Percentiles rank a stretch among this genome's conserved stretches.
Evolutionary conservation across 2,797 vertebrate genomes (phyloP).

Genomic region (Pangasius macronema): DNA sequence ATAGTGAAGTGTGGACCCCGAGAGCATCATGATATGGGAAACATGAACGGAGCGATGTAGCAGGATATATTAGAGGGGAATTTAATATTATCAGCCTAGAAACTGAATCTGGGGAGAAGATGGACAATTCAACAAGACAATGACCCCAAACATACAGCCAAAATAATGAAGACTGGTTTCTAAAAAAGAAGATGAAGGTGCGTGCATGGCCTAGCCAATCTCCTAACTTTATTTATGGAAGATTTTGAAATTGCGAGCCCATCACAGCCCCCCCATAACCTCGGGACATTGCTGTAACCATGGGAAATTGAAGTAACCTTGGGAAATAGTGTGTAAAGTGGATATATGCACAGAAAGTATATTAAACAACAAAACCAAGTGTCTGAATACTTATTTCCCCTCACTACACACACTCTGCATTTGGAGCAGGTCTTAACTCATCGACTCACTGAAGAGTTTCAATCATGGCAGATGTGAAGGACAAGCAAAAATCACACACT

Average conservation of each 20-base stretch:
- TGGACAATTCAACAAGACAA: background rate
- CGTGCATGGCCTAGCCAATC: background rate
- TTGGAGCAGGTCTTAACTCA: background rate
- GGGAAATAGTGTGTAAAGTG: background rate
- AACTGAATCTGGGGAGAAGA: background rate
- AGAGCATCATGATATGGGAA: background rate
- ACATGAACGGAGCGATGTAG: background rate
- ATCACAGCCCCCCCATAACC: background rate
- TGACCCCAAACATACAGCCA: background rate
- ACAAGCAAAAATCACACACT: background rate
- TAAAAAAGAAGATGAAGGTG: background rate
- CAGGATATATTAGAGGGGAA: background rate
- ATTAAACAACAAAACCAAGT: background rate
- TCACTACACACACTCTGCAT: background rate
- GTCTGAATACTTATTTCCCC: background rate
- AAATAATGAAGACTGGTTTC: background rate
- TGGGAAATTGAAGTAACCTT: background rate
- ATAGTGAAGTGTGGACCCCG: background rate
- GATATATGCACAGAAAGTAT: background rate
- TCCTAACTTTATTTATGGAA: background rate
- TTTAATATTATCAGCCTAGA: background rate
- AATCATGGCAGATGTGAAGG: background rate
- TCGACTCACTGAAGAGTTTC: background rate
- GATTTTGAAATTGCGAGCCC: background rate
- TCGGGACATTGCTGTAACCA: background rate